Conservation (phyloP, 2,113 vertebrate genomes). For the Odocoileus virginianus region DNA sequence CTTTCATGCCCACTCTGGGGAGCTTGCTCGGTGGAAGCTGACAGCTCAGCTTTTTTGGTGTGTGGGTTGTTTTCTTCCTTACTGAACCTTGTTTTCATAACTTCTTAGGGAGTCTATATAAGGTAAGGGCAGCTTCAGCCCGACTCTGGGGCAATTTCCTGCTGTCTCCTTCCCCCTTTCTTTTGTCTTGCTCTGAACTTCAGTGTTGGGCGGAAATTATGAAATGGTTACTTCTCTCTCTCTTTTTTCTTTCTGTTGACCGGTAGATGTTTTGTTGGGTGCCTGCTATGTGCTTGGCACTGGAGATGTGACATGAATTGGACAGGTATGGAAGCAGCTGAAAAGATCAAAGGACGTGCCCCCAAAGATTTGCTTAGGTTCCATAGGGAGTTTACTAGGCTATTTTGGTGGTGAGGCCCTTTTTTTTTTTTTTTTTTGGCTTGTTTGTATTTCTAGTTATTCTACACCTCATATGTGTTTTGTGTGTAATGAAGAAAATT, state of each 20-base stretch:
- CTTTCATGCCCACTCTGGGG: not conserved
- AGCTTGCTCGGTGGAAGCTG: not conserved
- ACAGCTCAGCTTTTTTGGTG: slow-evolving; percentile 33
- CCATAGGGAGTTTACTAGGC: not conserved
- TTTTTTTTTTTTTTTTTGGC: not conserved
- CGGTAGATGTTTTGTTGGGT: not conserved
- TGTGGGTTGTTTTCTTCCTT: not conserved
- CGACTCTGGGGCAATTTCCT: slow-evolving; percentile 2
- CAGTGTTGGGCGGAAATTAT: not conserved
- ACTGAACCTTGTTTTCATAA: slow-evolving; percentile 38
- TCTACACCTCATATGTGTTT: not conserved
- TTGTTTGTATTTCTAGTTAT: not conserved
- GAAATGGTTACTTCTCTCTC: not conserved
- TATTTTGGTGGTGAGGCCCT: rapidly evolving
- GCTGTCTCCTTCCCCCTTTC: not conserved
- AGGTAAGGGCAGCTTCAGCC: not conserved
- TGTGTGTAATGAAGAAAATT: not conserved
- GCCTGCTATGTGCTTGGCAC: rapidly evolving
- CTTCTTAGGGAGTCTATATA: not conserved
- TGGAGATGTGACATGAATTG: rapidly evolving
- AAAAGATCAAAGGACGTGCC: not conserved
- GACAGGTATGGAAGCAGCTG: not conserved
- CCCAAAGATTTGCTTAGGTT: rapidly evolving
- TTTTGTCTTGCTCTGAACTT: not conserved
- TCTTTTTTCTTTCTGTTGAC: not conserved